phyloP scores from a whole-genome alignment of 2,113 vertebrate genomes.

The Macquaria ambigua region DNA sequence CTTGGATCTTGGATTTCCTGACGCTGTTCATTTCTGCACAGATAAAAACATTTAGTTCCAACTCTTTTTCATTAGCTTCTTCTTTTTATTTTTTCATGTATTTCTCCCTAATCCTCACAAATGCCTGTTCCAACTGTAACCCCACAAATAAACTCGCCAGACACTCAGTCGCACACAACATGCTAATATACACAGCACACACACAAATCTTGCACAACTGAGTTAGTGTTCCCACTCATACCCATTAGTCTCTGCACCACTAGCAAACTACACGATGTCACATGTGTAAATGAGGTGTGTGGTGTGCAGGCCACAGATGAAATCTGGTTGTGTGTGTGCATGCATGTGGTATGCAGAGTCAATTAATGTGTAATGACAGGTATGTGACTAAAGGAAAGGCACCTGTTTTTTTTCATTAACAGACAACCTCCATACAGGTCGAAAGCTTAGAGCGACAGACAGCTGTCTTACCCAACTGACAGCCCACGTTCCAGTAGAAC shows the following conservation, averaged over 20 bases:
- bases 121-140: neutral
- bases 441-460: slow-evolving; percentile 9
- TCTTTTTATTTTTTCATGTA: slow-evolving; percentile 3
- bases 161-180: neutral
- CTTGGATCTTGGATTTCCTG: slow-evolving; percentile 7
- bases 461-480: slow-evolving; percentile 90
- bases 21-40: neutral
- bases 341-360: neutral
- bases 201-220: neutral
- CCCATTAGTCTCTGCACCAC: neutral
- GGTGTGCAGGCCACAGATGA: neutral
- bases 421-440: slow-evolving; percentile 6
- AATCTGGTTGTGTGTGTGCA: neutral
- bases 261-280: neutral
- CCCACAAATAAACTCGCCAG: neutral
- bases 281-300: neutral
- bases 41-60: slow-evolving; percentile 5
- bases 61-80: neutral
- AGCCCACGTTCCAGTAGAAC: slow-evolving; percentile 96
- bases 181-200: neutral
- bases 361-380: slow-evolving; percentile 13
- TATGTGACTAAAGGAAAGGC: slow-evolving; percentile 8
- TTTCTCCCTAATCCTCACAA: neutral
- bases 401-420: slow-evolving; percentile 19
- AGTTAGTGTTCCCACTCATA: neutral